A percentile compares a stretch with the other conserved stretches of the same genome.
Conservation (phyloP, 2,113 vertebrate genomes). For the Anoura caudifer region DNA sequence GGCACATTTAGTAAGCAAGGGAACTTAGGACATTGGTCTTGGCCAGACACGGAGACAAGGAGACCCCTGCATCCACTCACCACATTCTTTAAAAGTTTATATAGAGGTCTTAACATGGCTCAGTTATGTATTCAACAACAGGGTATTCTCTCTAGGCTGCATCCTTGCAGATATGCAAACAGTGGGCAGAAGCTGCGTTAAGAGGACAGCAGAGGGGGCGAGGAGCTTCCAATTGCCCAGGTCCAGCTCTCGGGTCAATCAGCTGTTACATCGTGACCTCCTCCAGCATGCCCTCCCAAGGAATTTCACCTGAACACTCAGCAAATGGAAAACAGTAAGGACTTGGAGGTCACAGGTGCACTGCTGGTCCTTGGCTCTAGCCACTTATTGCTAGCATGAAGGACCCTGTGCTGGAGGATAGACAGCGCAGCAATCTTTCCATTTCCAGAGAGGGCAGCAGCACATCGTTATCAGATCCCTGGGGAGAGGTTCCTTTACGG, state of each 20-base stretch:
- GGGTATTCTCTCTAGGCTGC: background rate
- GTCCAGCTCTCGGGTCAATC: background rate
- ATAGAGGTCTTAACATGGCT: background rate
- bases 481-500: background rate
- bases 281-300: background rate
- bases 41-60: rapidly evolving
- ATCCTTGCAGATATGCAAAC: background rate
- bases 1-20: background rate
- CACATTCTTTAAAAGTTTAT: background rate
- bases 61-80: background rate
- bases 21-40: background rate
- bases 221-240: background rate
- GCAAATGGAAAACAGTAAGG: background rate
- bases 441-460: background rate
- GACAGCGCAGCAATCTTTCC: background rate
- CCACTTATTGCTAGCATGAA: background rate
- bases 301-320: background rate
- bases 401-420: background rate
- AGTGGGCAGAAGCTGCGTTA: background rate
- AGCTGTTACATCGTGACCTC: background rate
- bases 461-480: background rate
- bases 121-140: background rate
- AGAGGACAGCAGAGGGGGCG: background rate
- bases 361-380: background rate
- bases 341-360: background rate